Conservation (phyloP, 2,888 invertebrate genomes). For the Onthophagus sagittarius region DNA sequence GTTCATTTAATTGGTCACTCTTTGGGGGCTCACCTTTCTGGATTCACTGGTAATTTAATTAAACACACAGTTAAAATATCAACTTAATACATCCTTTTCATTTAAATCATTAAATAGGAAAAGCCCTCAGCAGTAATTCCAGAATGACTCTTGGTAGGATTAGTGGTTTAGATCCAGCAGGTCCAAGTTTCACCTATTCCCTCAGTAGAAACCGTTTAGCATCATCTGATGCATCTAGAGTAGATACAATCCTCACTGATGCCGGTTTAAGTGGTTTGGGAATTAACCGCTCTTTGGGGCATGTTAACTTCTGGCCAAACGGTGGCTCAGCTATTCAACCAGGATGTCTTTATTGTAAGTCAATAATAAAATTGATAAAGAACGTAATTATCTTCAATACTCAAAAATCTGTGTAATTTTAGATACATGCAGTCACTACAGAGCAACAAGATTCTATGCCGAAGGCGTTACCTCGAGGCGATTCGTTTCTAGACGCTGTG, state of each 20-base stretch:
- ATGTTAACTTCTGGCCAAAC: slow-evolving; percentile 19
- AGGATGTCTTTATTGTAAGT: slow-evolving; percentile 13
- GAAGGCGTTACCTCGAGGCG: slow-evolving; percentile 11
- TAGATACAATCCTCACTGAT: slow-evolving; percentile 18
- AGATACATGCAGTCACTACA: slow-evolving; percentile 16
- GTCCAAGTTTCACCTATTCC: slow-evolving; percentile 9
- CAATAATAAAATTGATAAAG: no score
- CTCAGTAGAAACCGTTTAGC: slow-evolving; percentile 7
- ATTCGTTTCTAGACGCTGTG: slow-evolving; percentile 9
- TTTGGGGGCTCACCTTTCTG: slow-evolving; percentile 18
- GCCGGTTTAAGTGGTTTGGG: slow-evolving; percentile 12
- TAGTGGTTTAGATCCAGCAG: slow-evolving; percentile 15
- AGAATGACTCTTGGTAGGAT: slow-evolving; percentile 13
- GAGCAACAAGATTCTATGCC: slow-evolving; percentile 8
- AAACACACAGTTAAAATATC: not conserved
- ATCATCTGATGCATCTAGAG: slow-evolving; percentile 11
- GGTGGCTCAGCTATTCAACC: slow-evolving; percentile 17
- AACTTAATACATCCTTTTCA: not conserved
- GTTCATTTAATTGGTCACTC: slow-evolving; percentile 19
- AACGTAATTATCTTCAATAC: no score
- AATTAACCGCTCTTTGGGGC: slow-evolving; percentile 12
- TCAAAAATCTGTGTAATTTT: no score
- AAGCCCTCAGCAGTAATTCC: not conserved
- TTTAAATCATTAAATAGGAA: not conserved
- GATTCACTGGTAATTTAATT: slow-evolving; percentile 17